phyloP scores from a whole-genome alignment of 2,888 invertebrate species.

The Eupithecia subfuscata region DNA sequence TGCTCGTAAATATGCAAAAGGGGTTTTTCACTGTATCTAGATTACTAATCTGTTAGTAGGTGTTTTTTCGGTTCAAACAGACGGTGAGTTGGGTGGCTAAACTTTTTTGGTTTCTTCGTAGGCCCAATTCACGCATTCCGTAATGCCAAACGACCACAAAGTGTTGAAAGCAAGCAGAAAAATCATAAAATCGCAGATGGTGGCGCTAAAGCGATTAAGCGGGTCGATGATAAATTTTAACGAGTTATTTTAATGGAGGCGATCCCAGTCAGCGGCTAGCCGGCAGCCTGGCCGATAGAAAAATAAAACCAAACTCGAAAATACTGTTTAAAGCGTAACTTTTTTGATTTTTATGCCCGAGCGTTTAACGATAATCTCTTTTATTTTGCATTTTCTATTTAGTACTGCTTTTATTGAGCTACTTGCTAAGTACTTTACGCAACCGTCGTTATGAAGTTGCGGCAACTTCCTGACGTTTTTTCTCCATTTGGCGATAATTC shows the following conservation, averaged over 20 bases:
- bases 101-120: background rate
- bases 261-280: slow-evolving; percentile 82
- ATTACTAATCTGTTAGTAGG: background rate
- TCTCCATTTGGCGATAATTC: background rate
- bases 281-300: slow-evolving; percentile 80
- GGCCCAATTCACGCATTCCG: slow-evolving; percentile 61
- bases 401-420: slow-evolving; percentile 9
- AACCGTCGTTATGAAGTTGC: background rate
- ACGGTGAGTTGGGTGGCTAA: background rate
- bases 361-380: slow-evolving; percentile 48
- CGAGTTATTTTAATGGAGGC: slow-evolving; percentile 84
- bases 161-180: slow-evolving; percentile 81
- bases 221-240: slow-evolving; percentile 84
- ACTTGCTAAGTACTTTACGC: slow-evolving; percentile 8
- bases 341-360: slow-evolving; percentile 61
- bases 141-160: slow-evolving; percentile 80
- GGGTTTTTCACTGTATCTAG: background rate
- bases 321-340: slow-evolving; percentile 72
- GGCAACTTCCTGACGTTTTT: background rate
- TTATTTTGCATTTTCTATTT: slow-evolving; percentile 25
- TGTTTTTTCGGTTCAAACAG: background rate
- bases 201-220: slow-evolving; percentile 84
- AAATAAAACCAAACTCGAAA: slow-evolving; percentile 80
- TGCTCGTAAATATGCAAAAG: background rate
- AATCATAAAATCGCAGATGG: slow-evolving; percentile 84